Percentiles rank a stretch among this genome's conserved stretches.
Evolutionary conservation across 2,113 vertebrate genomes (phyloP).

Genomic region (Pseudorasbora parva): DNA sequence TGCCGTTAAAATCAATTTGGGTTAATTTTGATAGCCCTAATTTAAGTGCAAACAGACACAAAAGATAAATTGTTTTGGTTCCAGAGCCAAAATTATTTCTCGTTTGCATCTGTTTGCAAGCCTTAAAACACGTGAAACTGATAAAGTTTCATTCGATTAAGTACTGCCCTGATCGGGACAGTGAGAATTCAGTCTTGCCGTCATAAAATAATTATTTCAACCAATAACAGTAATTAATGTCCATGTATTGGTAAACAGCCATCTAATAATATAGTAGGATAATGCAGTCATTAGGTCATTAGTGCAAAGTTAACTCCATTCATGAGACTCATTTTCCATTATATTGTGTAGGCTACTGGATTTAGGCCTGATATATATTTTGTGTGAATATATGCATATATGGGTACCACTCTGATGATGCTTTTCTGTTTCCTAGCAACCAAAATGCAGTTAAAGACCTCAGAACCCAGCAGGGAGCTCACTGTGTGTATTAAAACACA

Average conservation of each 20-base stretch:
- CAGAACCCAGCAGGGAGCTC: background rate
- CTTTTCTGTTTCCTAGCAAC: slow-evolving; percentile 32
- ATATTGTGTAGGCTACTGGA: background rate
- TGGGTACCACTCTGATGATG: background rate
- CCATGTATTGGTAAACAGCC: background rate
- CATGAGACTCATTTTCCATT: background rate
- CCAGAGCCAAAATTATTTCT: too few relatives aligned
- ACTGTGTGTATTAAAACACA: background rate
- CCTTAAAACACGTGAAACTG: too few relatives aligned
- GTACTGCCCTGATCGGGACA: too few relatives aligned
- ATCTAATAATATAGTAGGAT: background rate
- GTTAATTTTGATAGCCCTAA: too few relatives aligned
- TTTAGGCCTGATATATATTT: background rate
- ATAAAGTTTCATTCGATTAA: too few relatives aligned
- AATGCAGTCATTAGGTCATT: background rate
- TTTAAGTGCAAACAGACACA: too few relatives aligned
- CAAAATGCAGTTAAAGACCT: slow-evolving; percentile 21
- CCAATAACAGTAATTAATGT: background rate
- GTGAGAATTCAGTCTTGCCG: too few relatives aligned
- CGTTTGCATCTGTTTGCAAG: too few relatives aligned
- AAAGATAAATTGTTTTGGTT: too few relatives aligned
- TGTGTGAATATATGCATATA: slow-evolving; percentile 9
- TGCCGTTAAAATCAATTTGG: too few relatives aligned
- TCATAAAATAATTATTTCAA: background rate
- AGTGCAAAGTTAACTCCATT: background rate